Conservation (phyloP, 2,113 vertebrate genomes). For the Scomber scombrus region DNA sequence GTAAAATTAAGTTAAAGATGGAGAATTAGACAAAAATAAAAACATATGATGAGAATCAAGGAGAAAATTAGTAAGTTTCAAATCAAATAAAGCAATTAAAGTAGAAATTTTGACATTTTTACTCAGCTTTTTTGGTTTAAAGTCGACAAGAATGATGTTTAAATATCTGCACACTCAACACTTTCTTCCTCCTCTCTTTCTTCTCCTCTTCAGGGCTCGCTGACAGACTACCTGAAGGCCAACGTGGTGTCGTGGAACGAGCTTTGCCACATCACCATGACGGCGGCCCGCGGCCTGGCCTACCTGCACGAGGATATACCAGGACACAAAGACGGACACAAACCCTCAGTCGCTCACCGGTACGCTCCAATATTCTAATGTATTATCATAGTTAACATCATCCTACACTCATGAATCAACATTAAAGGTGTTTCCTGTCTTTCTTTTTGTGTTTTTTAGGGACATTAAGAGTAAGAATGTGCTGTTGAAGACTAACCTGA, state of each 20-base stretch:
- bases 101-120: too few species aligned
- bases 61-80: too few species aligned
- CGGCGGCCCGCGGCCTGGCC: constrained; percentile 94
- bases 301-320: constrained; percentile 98
- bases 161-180: too few species aligned
- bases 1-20: too few species aligned
- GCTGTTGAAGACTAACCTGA: constrained; percentile 95
- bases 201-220: constrained; percentile 87
- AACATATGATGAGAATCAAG: too few species aligned
- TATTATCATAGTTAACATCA: not conserved
- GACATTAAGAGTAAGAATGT: constrained; percentile 99
- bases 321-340: constrained; percentile 96
- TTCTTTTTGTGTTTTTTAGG: constrained; percentile 77
- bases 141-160: not conserved
- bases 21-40: too few species aligned
- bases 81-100: too few species aligned
- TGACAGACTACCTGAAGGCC: constrained; percentile 97
- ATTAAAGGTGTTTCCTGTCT: not conserved
- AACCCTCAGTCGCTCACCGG: constrained; percentile 97
- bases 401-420: not conserved
- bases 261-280: constrained; percentile 95
- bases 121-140: too few species aligned
- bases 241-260: constrained; percentile 98
- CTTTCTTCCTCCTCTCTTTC: not conserved
- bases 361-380: constrained; percentile 48